A percentile compares a stretch with the other conserved stretches of the same genome.
phyloP scores from a whole-genome alignment of 2,797 vertebrate genomes.

The Pangasius krempfi region DNA sequence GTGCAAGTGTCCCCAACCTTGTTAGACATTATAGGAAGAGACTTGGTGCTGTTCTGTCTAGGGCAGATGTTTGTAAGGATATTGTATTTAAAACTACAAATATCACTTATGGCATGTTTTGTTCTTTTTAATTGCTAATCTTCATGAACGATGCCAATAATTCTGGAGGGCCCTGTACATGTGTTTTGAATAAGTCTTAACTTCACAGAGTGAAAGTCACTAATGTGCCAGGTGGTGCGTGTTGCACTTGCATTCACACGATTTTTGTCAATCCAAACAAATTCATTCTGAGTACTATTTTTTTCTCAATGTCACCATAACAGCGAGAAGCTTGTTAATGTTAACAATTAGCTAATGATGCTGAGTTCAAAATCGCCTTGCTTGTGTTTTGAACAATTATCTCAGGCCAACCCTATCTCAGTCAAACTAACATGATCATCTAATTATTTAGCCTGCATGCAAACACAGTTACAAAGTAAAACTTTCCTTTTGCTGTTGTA shows the following conservation, averaged over 20 bases:
- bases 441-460: background rate
- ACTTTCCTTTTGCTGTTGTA: constrained; percentile 59
- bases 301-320: background rate
- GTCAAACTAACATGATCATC: background rate
- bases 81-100: background rate
- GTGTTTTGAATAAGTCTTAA: background rate
- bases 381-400: background rate
- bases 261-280: background rate
- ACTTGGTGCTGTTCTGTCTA: background rate
- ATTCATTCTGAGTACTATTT: background rate
- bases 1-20: background rate
- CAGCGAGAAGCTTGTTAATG: background rate
- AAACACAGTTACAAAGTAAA: background rate
- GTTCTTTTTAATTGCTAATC: background rate
- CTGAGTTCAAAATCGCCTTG: background rate
- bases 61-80: background rate
- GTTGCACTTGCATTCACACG: background rate
- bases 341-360: no score
- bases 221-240: background rate
- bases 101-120: background rate
- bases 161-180: background rate
- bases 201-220: background rate
- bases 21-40: background rate
- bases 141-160: background rate
- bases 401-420: background rate